phyloP scores from a whole-genome alignment of 2,797 vertebrate species.

The Mus caroli region DNA sequence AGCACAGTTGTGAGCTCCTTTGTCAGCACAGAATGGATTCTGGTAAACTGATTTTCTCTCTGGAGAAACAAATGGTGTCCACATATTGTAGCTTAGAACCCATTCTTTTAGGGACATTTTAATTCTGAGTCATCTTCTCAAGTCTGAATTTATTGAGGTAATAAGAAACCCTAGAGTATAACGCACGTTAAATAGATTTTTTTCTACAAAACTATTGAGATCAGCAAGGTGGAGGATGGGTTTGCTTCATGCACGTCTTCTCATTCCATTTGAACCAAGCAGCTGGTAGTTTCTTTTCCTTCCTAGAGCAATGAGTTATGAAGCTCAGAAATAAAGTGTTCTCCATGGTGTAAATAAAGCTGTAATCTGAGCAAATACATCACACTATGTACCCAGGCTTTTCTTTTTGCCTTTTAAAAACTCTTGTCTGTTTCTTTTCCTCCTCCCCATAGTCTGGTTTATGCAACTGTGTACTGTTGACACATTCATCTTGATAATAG shows the following conservation, averaged over 20 bases:
- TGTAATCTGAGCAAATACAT: constrained; percentile 80
- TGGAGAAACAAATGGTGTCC: constrained; percentile 65
- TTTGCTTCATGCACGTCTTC: constrained; percentile 57
- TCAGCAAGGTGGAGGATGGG: not conserved
- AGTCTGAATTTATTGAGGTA: constrained; percentile 76
- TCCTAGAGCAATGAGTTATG: constrained; percentile 74
- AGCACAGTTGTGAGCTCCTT: constrained; percentile 63
- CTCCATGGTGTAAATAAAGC: constrained; percentile 80
- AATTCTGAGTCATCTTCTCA: constrained; percentile 41
- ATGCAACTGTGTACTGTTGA: constrained; percentile 67
- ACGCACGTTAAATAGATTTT: constrained; percentile 49
- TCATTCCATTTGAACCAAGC: not conserved
- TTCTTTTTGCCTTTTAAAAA: not conserved
- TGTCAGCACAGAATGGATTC: constrained; percentile 79
- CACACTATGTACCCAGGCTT: constrained; percentile 31
- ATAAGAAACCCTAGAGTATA: constrained; percentile 57
- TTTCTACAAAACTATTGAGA: constrained; percentile 22
- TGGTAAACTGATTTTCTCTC: constrained; percentile 80
- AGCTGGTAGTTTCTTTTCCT: constrained; percentile 52
- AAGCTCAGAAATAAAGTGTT: constrained; percentile 76
- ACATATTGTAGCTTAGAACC: constrained; percentile 50
- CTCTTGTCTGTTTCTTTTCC: not conserved
- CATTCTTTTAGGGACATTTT: constrained; percentile 32
- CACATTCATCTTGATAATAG: constrained; percentile 84
- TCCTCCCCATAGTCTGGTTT: not conserved